Conservation (phyloP, 2,113 vertebrate genomes). For the Cyprinus carpio region DNA sequence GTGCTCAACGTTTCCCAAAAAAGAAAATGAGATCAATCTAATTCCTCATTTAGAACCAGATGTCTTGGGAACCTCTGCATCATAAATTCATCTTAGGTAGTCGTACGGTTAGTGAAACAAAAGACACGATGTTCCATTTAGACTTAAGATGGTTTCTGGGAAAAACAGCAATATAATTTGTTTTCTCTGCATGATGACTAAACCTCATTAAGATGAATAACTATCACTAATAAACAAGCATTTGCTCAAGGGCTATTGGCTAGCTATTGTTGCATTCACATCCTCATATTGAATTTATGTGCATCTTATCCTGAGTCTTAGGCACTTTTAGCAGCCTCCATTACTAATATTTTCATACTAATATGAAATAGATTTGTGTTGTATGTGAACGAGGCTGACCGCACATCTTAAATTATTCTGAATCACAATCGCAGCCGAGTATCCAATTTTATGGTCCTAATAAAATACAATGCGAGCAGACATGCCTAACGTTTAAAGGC, state of each 20-base stretch:
- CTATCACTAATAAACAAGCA: conserved; percentile 55
- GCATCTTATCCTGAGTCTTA: conserved; percentile 19
- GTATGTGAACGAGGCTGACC: conserved; percentile 42
- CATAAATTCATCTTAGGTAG: conserved; percentile 61
- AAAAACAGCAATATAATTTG: conserved; percentile 58
- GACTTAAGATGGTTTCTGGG: conserved; percentile 54
- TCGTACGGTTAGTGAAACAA: conserved; percentile 51
- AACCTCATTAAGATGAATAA: conserved; percentile 59
- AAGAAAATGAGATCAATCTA: not conserved
- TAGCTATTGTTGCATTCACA: conserved; percentile 31
- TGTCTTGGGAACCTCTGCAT: conserved; percentile 55
- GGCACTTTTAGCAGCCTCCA: conserved; percentile 26
- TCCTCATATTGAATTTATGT: conserved; percentile 20
- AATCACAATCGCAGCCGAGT: conserved; percentile 46
- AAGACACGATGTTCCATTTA: conserved; percentile 44
- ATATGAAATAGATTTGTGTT: conserved; percentile 53
- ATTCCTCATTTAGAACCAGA: conserved; percentile 24
- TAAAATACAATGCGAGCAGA: conserved; percentile 55
- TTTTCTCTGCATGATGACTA: conserved; percentile 54
- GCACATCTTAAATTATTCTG: conserved; percentile 48
- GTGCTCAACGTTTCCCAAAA: conserved; percentile 9
- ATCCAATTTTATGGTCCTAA: conserved; percentile 55
- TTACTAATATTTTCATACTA: conserved; percentile 35
- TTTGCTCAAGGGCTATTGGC: conserved; percentile 51
- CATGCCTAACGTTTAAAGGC: conserved; percentile 52